Evolutionary conservation across 2,113 vertebrate genomes (phyloP).

Genomic region (Mesembrinibis cayennensis): DNA sequence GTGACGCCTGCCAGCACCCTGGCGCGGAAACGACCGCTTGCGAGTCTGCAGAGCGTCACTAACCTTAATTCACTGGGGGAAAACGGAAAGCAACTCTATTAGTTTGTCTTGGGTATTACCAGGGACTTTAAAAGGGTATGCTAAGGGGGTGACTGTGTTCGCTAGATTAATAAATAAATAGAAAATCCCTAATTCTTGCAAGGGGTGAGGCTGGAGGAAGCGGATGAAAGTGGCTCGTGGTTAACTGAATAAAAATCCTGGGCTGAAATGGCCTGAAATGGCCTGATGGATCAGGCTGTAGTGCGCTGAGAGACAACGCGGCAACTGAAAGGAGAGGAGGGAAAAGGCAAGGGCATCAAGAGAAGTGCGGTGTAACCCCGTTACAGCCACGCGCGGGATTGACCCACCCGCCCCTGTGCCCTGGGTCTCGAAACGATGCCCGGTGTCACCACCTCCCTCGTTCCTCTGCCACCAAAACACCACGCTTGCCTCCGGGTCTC

Average conservation of each 20-base stretch:
- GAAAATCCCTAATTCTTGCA: conserved; percentile 36
- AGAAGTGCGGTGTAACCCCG: not conserved
- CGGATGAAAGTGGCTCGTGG: not conserved
- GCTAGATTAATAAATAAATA: conserved; percentile 66
- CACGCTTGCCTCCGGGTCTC: not conserved
- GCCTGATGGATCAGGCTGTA: not conserved
- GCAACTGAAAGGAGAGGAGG: not conserved
- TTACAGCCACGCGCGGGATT: not conserved
- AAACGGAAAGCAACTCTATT: conserved; percentile 19
- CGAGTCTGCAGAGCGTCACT: conserved; percentile 46
- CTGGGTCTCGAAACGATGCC: not conserved
- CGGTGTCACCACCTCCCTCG: not conserved
- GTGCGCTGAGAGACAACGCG: not conserved
- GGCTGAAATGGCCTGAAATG: not conserved
- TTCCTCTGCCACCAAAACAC: not conserved
- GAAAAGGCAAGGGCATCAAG: not conserved
- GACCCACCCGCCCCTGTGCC: not conserved
- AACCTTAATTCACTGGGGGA: not conserved
- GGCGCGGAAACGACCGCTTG: conserved; percentile 14
- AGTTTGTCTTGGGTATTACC: conserved; percentile 59
- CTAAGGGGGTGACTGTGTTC: conserved; percentile 63
- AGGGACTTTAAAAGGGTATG: conserved; percentile 58
- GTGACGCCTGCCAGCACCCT: conserved; percentile 29
- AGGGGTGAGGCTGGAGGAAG: not conserved
- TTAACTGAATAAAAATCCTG: conserved; percentile 7